phyloP scores from a whole-genome alignment of 2,888 invertebrate genomes.

The Xestoiulus laeticollis region DNA sequence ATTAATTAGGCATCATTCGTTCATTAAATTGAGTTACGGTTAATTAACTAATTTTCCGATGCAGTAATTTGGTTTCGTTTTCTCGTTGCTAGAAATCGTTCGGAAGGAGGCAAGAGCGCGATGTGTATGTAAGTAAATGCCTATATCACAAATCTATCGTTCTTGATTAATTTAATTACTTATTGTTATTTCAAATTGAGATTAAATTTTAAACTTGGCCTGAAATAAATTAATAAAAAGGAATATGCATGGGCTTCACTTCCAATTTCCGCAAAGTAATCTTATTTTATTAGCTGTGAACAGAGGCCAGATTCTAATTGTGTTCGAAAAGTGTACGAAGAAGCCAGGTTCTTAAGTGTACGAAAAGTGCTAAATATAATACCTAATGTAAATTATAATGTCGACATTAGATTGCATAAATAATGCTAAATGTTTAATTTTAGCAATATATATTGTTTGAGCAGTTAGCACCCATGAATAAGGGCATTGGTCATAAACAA shows the following conservation, averaged over 20 bases:
- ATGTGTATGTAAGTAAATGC: slow-evolving; percentile 55
- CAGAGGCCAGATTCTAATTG: not conserved
- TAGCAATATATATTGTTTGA: too few species aligned
- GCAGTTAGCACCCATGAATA: too few species aligned
- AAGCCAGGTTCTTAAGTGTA: not conserved
- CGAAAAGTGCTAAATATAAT: not conserved
- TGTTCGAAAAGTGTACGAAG: too few species aligned
- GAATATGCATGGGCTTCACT: slow-evolving; percentile 45
- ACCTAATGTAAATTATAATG: too few species aligned
- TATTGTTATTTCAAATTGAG: slow-evolving; percentile 15
- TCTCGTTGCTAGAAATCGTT: slow-evolving; percentile 55
- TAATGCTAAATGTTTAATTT: too few species aligned
- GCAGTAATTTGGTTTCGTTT: slow-evolving; percentile 53
- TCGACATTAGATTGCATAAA: too few species aligned
- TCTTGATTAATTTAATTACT: not conserved
- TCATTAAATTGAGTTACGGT: not conserved
- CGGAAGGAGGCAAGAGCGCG: slow-evolving; percentile 56
- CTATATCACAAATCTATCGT: slow-evolving; percentile 36
- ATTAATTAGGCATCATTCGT: not conserved
- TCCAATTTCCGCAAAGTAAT: not conserved
- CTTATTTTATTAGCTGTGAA: not conserved
- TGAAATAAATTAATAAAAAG: not conserved
- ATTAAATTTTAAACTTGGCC: not conserved
- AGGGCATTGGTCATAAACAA: too few species aligned
- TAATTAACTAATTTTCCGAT: slow-evolving; percentile 36